These are phyloP conservation scores for Chrysopa pallens DNA, from an alignment of 1,140 invertebrate species.

Conservation along the genomic window DNA sequence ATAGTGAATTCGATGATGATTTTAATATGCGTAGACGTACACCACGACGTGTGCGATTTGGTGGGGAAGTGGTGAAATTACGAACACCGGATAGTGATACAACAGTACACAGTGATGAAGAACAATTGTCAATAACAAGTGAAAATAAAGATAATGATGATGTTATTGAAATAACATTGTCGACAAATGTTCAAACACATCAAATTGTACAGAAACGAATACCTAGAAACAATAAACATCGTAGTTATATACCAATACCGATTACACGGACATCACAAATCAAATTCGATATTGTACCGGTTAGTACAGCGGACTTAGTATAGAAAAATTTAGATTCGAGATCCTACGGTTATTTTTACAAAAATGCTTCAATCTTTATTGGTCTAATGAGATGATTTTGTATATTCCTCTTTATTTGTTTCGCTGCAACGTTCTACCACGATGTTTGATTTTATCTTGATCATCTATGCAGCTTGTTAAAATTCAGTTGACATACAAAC, in stretches of 20 bases:
- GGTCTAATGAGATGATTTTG: too few relatives aligned
- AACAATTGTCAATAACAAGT: conserved; percentile 6
- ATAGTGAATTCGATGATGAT: conserved; percentile 31
- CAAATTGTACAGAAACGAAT: not conserved
- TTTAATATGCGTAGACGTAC: conserved; percentile 22
- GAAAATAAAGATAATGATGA: conserved; percentile 8
- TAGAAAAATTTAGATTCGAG: too few relatives aligned
- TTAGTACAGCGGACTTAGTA: too few relatives aligned
- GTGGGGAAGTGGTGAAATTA: conserved; percentile 64
- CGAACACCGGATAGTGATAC: conserved; percentile 63
- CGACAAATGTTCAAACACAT: conserved; percentile 19
- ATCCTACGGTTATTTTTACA: too few relatives aligned
- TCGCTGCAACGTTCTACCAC: too few relatives aligned
- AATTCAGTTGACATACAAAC: too few relatives aligned
- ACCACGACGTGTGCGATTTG: conserved; percentile 53
- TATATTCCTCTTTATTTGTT: too few relatives aligned
- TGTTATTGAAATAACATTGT: conserved; percentile 19
- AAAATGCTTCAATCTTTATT: too few relatives aligned
- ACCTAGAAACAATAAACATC: too few relatives aligned
- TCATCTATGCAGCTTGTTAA: too few relatives aligned
- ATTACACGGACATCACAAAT: conserved; percentile 21
- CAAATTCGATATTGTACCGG: conserved; percentile 2
- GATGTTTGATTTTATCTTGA: too few relatives aligned
- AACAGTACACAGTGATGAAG: conserved; percentile 27
- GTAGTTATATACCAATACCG: conserved; percentile 20